Evolutionary conservation across 2,888 invertebrate genomes (phyloP), one percentile per base, ranked within the genome.

Genomic region (Corythucha ciliata): DNA sequence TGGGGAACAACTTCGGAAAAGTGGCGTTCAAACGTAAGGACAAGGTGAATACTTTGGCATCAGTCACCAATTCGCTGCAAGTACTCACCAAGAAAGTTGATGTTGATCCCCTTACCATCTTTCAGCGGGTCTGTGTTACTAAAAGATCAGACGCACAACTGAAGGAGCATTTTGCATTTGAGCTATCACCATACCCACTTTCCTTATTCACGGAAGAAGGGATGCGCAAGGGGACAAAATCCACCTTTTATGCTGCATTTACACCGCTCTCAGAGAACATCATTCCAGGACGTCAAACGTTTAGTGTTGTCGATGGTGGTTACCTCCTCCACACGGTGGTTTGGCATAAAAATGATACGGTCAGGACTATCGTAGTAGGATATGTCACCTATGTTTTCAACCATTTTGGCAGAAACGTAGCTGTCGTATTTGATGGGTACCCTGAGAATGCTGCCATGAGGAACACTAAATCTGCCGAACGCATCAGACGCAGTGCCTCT

Each of bases 81-180:
- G 29, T 44, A 12, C 14, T 12, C 21, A 29, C 25, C 44, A 44
- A 29, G 12, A 7, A n/a, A 4, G 41, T 55, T 40, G 36, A 39
- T 6, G 49, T 63, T n/a, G 58, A 63, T 47, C 56, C 62, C 26
- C 25, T 55, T 2, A 37, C 58, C 18, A 36, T 63, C 5, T 63
- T 63, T 44, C 59, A 62, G 45, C 32, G 60, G 44, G 59, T 34
- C 29, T 58, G 55, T n/a, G 52, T 59, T 22, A 63, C 59, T 47
- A 52, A 63, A 58, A 57, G 60, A 22, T 57, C 59, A 12, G 55
- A 61, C 21, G 62, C 62, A 22, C 36, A 62, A 21, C 46, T 60
- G 33, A 34, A 57, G 3, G 55, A 48, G 20, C 46, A 33, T 33
- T 46, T 46, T 3, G 34, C 12, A 2, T 46, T 33, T 21, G 4